Conservation (phyloP, 2,113 vertebrate species). For the Natator depressus region DNA sequence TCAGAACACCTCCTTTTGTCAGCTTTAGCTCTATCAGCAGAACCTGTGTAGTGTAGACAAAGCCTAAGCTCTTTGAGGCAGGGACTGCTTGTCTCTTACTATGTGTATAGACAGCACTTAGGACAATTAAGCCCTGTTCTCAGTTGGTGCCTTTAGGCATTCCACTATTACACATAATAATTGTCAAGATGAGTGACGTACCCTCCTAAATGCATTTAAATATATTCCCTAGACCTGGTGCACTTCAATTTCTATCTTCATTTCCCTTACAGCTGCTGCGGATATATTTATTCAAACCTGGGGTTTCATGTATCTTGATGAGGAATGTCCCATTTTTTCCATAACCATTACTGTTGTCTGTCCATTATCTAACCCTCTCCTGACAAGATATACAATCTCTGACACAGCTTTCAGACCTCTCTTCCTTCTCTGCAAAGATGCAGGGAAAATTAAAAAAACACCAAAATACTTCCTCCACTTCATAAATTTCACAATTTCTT, state of each 20-base stretch:
- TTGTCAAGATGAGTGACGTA: neutral
- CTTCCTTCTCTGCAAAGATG: neutral
- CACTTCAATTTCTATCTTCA: neutral
- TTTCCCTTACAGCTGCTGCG: neutral
- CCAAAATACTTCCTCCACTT: neutral
- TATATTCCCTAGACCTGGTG: neutral
- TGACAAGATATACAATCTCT: neutral
- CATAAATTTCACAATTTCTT: constrained; percentile 52
- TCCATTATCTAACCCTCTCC: neutral
- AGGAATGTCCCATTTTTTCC: neutral
- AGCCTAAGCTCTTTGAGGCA: neutral
- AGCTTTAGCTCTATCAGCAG: no score
- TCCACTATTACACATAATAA: neutral
- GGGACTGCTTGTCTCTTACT: neutral
- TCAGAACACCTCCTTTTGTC: neutral
- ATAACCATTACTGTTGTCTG: neutral
- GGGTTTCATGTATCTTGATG: neutral
- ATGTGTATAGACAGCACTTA: neutral
- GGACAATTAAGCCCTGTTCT: neutral
- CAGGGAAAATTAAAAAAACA: neutral
- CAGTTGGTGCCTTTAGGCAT: neutral
- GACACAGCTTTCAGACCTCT: neutral
- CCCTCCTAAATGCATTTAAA: neutral
- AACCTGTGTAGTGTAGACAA: neutral
- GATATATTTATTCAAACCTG: neutral